These are phyloP conservation scores for Druceiella hillmani DNA, from an alignment of 2,888 invertebrate species.

Conservation along the genomic window DNA sequence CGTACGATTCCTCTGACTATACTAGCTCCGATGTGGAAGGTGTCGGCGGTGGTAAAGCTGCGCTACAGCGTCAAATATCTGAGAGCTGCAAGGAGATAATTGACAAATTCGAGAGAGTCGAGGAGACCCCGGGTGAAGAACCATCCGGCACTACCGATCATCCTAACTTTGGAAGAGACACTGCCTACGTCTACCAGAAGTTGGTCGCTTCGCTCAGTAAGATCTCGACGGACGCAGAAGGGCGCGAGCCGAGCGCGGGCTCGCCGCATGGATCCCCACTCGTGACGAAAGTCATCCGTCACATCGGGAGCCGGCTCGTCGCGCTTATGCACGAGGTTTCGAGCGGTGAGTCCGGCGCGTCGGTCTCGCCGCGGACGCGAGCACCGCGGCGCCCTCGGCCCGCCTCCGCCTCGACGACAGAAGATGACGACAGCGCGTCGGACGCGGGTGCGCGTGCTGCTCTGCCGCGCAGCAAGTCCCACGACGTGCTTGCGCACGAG, in stretches of 20 bases:
- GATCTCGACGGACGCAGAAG: conserved; percentile 55
- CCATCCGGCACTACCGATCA: conserved; percentile 47
- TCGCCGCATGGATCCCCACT: conserved; percentile 67
- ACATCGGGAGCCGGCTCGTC: conserved; percentile 80
- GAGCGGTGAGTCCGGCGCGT: conserved; percentile 61
- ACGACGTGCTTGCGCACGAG: conserved; percentile 67
- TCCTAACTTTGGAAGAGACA: conserved; percentile 59
- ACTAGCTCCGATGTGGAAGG: conserved; percentile 84
- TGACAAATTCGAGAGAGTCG: conserved; percentile 79
- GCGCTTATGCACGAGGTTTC: conserved; percentile 91
- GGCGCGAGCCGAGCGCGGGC: conserved; percentile 33
- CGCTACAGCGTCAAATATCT: conserved; percentile 77
- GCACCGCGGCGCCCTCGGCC: conserved; percentile 53
- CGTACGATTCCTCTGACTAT: conserved; percentile 88
- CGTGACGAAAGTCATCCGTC: conserved; percentile 88
- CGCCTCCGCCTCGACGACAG: conserved; percentile 58
- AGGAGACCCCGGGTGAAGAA: conserved; percentile 52
- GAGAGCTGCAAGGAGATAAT: conserved; percentile 86
- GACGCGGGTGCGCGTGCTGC: conserved; percentile 53
- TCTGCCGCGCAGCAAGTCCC: conserved; percentile 74
- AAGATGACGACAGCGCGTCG: conserved; percentile 68
- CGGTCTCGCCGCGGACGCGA: conserved; percentile 58
- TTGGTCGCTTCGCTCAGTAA: conserved; percentile 79
- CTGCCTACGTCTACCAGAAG: conserved; percentile 82
- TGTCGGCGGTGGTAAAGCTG: conserved; percentile 57